Evolutionary conservation across 2,888 invertebrate genomes (phyloP), one percentile per base, ranked within the genome.

Genomic region (Caenorhabditis wallacei): DNA sequence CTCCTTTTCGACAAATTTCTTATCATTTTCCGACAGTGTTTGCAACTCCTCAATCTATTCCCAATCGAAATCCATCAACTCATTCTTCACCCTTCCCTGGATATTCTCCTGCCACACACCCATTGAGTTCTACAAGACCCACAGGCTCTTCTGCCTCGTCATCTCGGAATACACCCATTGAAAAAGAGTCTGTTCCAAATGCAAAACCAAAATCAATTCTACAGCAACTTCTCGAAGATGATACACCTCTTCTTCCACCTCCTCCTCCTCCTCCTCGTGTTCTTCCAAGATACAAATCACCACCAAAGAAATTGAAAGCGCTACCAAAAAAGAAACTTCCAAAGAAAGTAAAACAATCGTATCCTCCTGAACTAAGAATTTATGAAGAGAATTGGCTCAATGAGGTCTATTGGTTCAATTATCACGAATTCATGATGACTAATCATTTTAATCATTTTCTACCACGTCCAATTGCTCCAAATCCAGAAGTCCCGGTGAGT

Each of bases 341-440:
- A n/a, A 48, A 37, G 1, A 18, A 8, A 59, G 5, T 4, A 13
- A 16, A 40, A 59, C 10, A 37, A 2, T 11, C 3, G n/a, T 43
- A 10, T 59, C 59, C 43, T 7, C 24, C 53, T 20, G 2, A 7
- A 24, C 11, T 24, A 24, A 26, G 18, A 43, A 8, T 48, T 48
- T 61, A 43, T 24, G 16, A 43, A 16, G 37, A 61, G 24, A 24
- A 22, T 24, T 61, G 61, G 61, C 46, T 61, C 24, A 61, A 61
- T 43, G 43, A 61, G 8, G 43, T 61, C 1, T 61, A 61, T 22
- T 61, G 61, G 61, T 26, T 26, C 20, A 8, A 43, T 13, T 61
- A 22, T 22, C 2, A 61, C 26, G 61, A 61, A 10, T 61, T 26
- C n/a, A 61, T 61, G 43, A 61, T 22, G 22, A 59, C 13, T 1